A percentile compares a stretch with the other conserved stretches of the same genome.
Conservation (phyloP, 2,113 vertebrate genomes). For the Agapornis roseicollis region DNA sequence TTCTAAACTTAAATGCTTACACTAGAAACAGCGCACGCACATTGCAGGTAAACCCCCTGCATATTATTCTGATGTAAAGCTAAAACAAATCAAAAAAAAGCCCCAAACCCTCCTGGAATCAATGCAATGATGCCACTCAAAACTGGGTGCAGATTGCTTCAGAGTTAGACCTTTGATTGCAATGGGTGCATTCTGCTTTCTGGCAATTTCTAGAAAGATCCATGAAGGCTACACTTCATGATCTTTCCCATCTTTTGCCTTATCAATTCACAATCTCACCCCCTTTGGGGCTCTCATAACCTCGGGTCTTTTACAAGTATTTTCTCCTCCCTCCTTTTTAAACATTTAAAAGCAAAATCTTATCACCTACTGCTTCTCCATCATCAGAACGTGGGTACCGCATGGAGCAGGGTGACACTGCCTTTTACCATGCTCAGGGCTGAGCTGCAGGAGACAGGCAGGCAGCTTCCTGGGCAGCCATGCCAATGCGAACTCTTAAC, state of each 20-base stretch:
- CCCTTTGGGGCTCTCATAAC: neutral
- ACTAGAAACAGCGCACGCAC: neutral
- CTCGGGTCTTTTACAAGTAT: neutral
- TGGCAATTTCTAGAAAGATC: neutral
- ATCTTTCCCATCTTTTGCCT: neutral
- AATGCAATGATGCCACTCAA: neutral
- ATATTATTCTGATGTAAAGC: neutral
- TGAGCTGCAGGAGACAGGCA: rapidly evolving
- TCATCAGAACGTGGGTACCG: neutral
- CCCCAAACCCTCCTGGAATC: neutral
- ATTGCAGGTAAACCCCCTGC: neutral
- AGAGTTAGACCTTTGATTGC: neutral
- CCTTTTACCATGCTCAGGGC: neutral
- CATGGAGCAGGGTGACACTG: neutral
- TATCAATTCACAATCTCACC: neutral
- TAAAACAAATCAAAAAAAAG: neutral
- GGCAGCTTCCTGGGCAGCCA: neutral
- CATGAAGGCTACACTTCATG: neutral
- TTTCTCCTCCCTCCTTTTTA: neutral
- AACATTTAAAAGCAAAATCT: neutral
- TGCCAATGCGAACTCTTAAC: neutral
- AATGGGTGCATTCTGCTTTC: neutral
- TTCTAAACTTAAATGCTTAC: neutral
- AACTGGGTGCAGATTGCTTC: neutral
- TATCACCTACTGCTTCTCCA: neutral